These are phyloP conservation scores for Prietella phreatophila DNA, from an alignment of 2,113 vertebrate genomes.

Conservation along the genomic window DNA sequence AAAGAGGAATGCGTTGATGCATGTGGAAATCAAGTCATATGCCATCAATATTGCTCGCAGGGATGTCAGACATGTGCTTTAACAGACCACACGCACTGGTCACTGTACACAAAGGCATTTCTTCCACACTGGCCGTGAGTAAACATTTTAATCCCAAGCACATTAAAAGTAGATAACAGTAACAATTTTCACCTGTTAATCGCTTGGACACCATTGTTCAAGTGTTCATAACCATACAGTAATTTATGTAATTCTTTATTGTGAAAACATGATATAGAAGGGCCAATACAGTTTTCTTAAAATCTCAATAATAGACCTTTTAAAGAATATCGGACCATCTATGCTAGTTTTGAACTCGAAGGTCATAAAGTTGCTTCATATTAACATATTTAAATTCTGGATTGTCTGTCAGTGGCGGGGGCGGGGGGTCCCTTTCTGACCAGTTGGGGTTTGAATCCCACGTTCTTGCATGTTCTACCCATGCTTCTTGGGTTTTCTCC, in stretches of 20 bases:
- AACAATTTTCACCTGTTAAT: not conserved
- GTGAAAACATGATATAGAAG: not conserved
- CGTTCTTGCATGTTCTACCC: no score
- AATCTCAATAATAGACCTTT: not conserved
- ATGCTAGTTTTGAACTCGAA: not conserved
- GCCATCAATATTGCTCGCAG: conserved; percentile 1
- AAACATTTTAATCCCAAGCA: not conserved
- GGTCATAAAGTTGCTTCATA: not conserved
- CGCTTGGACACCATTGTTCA: not conserved
- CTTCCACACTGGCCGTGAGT: no score
- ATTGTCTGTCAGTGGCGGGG: not conserved
- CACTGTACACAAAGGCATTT: not conserved
- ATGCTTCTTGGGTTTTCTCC: no score
- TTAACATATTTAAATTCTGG: not conserved
- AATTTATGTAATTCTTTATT: not conserved
- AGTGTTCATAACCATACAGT: not conserved
- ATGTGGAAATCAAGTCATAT: not conserved
- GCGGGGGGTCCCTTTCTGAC: not conserved
- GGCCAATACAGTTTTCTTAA: not conserved
- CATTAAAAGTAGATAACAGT: no score
- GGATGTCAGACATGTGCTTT: not conserved
- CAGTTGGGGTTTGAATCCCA: not conserved
- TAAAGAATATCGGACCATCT: not conserved
- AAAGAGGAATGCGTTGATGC: not conserved
- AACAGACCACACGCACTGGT: not conserved